phyloP scores from a whole-genome alignment of 2,797 vertebrate genomes.

The Cyprinella venusta region DNA sequence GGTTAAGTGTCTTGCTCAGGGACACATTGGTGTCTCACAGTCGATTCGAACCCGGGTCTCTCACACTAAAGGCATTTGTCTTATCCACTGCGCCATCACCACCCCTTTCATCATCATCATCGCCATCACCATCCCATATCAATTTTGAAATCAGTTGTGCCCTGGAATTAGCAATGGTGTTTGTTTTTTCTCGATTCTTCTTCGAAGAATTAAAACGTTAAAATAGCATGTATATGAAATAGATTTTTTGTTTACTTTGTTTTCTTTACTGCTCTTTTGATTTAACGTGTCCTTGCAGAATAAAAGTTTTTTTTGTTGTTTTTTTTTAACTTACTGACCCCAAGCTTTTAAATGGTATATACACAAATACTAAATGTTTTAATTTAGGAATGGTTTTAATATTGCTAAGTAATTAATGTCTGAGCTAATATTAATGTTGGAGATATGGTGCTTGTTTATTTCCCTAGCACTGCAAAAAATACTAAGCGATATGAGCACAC shows the following conservation, averaged over 20 bases:
- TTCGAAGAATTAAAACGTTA: not conserved
- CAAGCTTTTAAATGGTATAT: not conserved
- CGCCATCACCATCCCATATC: too few species aligned
- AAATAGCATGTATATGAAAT: not conserved
- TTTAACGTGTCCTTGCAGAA: not conserved
- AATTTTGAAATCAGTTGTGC: not conserved
- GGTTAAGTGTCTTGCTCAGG: too few species aligned
- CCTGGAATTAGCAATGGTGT: not conserved
- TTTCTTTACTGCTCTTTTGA: not conserved
- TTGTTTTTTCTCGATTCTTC: not conserved
- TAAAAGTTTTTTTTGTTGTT: too few species aligned
- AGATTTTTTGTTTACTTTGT: not conserved
- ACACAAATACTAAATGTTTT: not conserved
- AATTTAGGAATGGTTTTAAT: not conserved
- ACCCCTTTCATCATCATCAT: too few species aligned
- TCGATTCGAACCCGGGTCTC: too few species aligned
- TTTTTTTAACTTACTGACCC: not conserved
- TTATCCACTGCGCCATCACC: too few species aligned
- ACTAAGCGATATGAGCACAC: not conserved
- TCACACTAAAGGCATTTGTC: too few species aligned
- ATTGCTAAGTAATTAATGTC: not conserved
- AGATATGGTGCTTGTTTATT: slow-evolving; percentile 4
- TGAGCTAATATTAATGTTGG: not conserved
- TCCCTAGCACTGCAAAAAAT: not conserved
- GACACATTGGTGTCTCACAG: too few species aligned